Percentiles rank a stretch among this genome's conserved stretches.
These are phyloP conservation scores for Onthophagus sagittarius DNA, from an alignment of 2,888 invertebrate genomes.

Conservation along the genomic window DNA sequence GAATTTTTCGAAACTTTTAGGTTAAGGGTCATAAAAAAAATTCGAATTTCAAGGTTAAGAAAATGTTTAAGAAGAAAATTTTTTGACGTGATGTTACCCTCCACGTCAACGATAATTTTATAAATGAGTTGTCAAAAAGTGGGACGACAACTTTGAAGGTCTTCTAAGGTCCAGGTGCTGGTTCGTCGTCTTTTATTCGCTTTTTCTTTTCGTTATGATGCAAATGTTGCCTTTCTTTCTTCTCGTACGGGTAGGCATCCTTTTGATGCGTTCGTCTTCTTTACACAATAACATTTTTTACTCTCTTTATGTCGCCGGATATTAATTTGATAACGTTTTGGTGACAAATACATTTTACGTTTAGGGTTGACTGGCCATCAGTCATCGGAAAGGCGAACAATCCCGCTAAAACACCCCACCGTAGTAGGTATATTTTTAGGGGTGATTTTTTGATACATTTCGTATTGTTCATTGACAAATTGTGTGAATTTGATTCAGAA, in stretches of 20 bases:
- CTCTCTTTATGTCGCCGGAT: background rate
- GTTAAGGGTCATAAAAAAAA: background rate
- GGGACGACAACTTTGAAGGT: background rate
- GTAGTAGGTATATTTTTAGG: too few species aligned
- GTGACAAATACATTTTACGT: slow-evolving; percentile 3
- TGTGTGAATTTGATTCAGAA: background rate
- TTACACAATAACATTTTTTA: background rate
- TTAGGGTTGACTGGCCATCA: slow-evolving; percentile 1
- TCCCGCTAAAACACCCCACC: too few species aligned
- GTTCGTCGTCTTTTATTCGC: background rate
- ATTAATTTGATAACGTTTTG: slow-evolving; percentile 9
- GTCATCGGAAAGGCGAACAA: background rate
- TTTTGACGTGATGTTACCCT: background rate
- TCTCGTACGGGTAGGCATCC: background rate
- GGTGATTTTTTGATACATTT: background rate
- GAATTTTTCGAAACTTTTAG: background rate
- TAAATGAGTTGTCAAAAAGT: slow-evolving; percentile 21
- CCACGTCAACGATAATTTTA: slow-evolving; percentile 14
- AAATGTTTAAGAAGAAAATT: background rate
- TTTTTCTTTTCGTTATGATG: slow-evolving; percentile 1
- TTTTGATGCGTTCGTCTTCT: background rate
- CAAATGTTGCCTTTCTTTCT: slow-evolving; percentile 2
- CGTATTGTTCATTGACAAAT: background rate
- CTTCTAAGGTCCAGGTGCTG: background rate
- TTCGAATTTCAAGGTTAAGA: background rate